Conservation (phyloP, 2,888 invertebrate species). For the Nemotelus nigrinus region DNA sequence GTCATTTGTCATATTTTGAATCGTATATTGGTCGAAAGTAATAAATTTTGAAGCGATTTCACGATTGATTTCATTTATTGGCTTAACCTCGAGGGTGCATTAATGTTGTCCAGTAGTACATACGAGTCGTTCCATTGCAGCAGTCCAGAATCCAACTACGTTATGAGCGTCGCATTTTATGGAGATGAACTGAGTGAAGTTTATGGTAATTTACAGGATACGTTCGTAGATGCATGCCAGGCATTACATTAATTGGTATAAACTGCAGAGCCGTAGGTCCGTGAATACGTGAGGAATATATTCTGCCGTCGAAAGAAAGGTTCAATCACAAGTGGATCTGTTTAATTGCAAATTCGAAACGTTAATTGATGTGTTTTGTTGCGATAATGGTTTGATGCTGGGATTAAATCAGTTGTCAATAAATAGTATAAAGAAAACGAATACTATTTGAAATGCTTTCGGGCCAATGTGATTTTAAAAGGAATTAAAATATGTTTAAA, state of each 20-base stretch:
- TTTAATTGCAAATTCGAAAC: constrained; percentile 39
- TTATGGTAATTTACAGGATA: constrained; percentile 26
- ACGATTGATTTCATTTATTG: constrained; percentile 55
- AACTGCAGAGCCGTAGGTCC: neutral
- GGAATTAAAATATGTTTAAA: too few relatives aligned
- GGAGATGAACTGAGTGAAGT: constrained; percentile 10
- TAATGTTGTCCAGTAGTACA: neutral
- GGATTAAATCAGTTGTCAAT: too few relatives aligned
- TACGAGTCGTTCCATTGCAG: neutral
- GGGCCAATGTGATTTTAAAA: too few relatives aligned
- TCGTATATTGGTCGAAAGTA: constrained; percentile 47
- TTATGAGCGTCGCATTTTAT: constrained; percentile 21
- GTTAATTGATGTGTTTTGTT: constrained; percentile 39
- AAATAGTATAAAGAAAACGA: too few relatives aligned
- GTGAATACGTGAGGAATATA: too few relatives aligned
- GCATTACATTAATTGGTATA: neutral
- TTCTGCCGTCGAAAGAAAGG: neutral
- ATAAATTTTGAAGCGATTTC: constrained; percentile 54
- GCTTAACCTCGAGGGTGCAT: constrained; percentile 34
- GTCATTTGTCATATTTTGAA: constrained; percentile 46
- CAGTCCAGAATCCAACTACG: constrained; percentile 2
- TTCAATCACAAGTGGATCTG: constrained; percentile 26
- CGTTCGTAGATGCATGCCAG: neutral
- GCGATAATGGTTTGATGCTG: neutral
- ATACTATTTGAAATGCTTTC: too few relatives aligned